Evolutionary conservation across 2,888 invertebrate species (phyloP).

Genomic region (Trichacis sp.): DNA sequence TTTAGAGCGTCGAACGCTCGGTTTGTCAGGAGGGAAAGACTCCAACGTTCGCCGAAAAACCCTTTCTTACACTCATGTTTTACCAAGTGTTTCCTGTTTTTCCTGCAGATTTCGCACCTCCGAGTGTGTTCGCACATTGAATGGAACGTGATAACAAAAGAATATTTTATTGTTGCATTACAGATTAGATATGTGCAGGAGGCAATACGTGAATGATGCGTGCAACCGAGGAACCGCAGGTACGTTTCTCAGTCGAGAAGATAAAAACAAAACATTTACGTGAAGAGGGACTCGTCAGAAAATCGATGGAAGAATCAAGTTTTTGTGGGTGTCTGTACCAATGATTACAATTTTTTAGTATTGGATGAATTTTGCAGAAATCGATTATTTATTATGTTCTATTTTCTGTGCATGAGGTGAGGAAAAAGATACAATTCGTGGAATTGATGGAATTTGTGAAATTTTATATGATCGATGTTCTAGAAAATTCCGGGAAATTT

Average conservation of each 20-base stretch:
- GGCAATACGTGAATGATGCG: conserved; percentile 92
- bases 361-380: too few relatives aligned
- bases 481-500: too few relatives aligned
- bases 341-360: neutral
- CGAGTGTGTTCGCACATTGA: conserved; percentile 34
- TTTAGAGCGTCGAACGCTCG: neutral
- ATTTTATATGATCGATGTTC: too few relatives aligned
- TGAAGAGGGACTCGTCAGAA: conserved; percentile 38
- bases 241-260: conserved; percentile 72
- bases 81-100: neutral
- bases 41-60: neutral
- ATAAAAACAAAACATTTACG: conserved; percentile 37
- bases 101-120: conserved; percentile 17
- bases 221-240: conserved; percentile 99
- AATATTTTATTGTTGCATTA: conserved; percentile 76
- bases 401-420: too few relatives aligned
- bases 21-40: neutral
- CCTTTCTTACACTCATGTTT: neutral
- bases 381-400: too few relatives aligned
- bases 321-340: neutral
- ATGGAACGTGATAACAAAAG: conserved; percentile 58
- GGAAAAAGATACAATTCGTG: too few relatives aligned
- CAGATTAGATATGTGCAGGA: conserved; percentile 99
- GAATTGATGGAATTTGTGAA: too few relatives aligned
- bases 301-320: neutral